Evolutionary conservation across 2,888 invertebrate genomes (phyloP).

Genomic region (Chromoteleia sp.): DNA sequence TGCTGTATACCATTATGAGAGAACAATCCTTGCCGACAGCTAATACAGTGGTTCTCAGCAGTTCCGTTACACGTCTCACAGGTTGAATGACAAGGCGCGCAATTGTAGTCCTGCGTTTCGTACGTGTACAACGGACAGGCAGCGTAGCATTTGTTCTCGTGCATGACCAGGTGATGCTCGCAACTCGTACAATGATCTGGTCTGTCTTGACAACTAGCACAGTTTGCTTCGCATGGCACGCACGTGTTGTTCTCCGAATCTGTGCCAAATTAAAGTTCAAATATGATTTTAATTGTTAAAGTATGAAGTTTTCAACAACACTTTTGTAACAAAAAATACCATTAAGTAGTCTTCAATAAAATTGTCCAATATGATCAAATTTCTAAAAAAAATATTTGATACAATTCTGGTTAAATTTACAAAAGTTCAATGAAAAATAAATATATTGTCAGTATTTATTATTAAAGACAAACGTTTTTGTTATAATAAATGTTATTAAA

Average conservation of each 20-base stretch:
- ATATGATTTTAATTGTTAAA: too few species aligned
- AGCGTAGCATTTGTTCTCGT: conserved; percentile 92
- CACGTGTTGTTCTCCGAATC: conserved; percentile 91
- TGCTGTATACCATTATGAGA: conserved; percentile 80
- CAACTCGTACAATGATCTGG: conserved; percentile 94
- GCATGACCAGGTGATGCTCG: conserved; percentile 94
- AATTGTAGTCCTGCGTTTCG: conserved; percentile 94
- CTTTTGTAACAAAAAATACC: too few species aligned
- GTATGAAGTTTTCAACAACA: too few species aligned
- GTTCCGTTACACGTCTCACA: conserved; percentile 93
- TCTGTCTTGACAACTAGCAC: conserved; percentile 93
- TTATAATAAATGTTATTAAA: too few species aligned
- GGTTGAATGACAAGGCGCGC: conserved; percentile 91
- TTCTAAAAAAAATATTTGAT: too few species aligned
- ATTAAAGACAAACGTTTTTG: too few species aligned
- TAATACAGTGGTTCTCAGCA: conserved; percentile 91
- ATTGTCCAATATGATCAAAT: too few species aligned
- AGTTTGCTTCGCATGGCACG: conserved; percentile 93
- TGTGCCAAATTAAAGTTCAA: conserved; percentile 74
- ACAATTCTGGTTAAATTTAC: too few species aligned
- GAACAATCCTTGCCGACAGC: conserved; percentile 90
- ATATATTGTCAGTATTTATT: too few species aligned
- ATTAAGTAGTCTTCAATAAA: too few species aligned
- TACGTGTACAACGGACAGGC: conserved; percentile 93
- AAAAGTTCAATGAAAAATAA: too few species aligned